These are phyloP conservation scores for Gobio gobio DNA, from an alignment of 2,113 vertebrate species.

Conservation along the genomic window DNA sequence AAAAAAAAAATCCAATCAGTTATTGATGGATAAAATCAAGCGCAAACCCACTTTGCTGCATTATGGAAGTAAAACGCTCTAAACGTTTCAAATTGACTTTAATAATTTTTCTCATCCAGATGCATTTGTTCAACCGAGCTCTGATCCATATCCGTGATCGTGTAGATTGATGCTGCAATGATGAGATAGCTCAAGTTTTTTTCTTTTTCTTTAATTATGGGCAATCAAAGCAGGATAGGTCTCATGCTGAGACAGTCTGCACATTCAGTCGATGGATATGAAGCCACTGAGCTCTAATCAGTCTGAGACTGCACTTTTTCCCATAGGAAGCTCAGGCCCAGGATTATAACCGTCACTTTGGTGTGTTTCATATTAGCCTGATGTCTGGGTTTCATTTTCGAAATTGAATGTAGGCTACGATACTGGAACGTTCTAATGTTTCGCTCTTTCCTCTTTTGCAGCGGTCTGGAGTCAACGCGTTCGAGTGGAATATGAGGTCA, in stretches of 20 bases:
- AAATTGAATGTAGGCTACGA: background rate
- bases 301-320: slow-evolving; percentile 7
- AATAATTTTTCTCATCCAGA: background rate
- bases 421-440: background rate
- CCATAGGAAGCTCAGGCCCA: background rate
- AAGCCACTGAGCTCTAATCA: slow-evolving; percentile 25
- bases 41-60: background rate
- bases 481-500: slow-evolving; percentile 69
- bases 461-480: slow-evolving; percentile 69
- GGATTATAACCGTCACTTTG: background rate
- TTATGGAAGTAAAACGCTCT: background rate
- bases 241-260: slow-evolving; percentile 15
- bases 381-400: background rate
- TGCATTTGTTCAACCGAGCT: slow-evolving; percentile 3
- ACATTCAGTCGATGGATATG: slow-evolving; percentile 17
- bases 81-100: background rate
- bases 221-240: slow-evolving; percentile 33
- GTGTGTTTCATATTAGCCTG: slow-evolving; percentile 29
- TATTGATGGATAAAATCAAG: background rate
- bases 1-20: background rate
- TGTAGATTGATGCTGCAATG: slow-evolving; percentile 7
- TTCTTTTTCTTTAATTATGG: slow-evolving; percentile 16
- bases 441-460: slow-evolving; percentile 44
- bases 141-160: background rate
- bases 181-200: background rate